phyloP scores from a whole-genome alignment of 2,797 vertebrate species.

The Argyrosomus regius region DNA sequence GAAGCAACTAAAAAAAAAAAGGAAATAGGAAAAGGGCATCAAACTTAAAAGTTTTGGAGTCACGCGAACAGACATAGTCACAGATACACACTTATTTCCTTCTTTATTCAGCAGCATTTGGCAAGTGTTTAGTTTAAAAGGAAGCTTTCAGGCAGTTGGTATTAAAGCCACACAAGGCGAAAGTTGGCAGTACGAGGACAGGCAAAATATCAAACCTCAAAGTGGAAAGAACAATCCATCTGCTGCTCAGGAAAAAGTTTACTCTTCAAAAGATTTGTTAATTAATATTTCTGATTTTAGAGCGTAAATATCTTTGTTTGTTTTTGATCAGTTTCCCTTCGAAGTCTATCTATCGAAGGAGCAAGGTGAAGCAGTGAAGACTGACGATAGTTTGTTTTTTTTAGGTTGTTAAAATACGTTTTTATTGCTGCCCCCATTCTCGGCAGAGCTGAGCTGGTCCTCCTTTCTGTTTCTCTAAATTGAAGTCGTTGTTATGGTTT shows the following conservation, averaged over 20 bases:
- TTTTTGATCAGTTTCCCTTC: not conserved
- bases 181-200: constrained; percentile 4
- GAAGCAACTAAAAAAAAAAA: constrained; percentile 36
- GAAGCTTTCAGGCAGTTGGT: constrained; percentile 13
- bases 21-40: not conserved
- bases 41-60: not conserved
- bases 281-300: not conserved
- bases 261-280: not conserved
- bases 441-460: too few relatives aligned
- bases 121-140: constrained; percentile 6
- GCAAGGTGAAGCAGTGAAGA: too few relatives aligned
- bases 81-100: not conserved
- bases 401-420: not conserved
- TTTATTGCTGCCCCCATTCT: too few relatives aligned
- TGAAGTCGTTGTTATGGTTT: too few relatives aligned
- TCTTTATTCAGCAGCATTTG: constrained; percentile 13
- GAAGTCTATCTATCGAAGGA: too few relatives aligned
- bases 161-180: constrained; percentile 9
- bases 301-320: not conserved
- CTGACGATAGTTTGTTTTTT: too few relatives aligned
- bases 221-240: not conserved
- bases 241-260: constrained; percentile 2
- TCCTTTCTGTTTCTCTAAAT: too few relatives aligned
- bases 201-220: not conserved
- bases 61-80: not conserved